Conservation (phyloP, 2,113 vertebrate genomes). For the Camelus dromedarius region DNA sequence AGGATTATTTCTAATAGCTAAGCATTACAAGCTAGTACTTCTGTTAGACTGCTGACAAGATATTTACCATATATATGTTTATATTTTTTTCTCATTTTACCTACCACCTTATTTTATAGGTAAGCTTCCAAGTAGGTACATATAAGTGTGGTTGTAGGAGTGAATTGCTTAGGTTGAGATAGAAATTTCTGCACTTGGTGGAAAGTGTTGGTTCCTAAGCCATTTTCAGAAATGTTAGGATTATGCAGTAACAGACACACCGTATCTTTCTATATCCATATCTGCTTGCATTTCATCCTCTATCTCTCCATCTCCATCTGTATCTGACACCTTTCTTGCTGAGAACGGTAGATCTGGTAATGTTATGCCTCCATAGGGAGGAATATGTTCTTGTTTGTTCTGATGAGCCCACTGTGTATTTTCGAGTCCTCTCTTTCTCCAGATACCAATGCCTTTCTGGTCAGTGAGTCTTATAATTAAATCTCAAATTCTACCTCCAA, state of each 20-base stretch:
- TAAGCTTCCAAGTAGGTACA: background rate
- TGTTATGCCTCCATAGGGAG: background rate
- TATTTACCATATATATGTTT: background rate
- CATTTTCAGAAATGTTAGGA: background rate
- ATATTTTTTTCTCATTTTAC: background rate
- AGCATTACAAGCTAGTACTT: background rate
- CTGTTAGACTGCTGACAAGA: background rate
- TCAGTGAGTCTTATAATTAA: background rate
- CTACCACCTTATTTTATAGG: background rate
- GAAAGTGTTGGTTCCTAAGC: background rate
- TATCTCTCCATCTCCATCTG: background rate
- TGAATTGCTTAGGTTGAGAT: background rate
- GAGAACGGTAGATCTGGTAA: background rate
- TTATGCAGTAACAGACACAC: background rate
- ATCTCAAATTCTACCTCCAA: background rate
- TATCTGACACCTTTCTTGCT: background rate
- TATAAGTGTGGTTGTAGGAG: background rate
- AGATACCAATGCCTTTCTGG: background rate
- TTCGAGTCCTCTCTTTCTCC: background rate
- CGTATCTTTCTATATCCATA: background rate
- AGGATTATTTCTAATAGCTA: conserved; percentile 4
- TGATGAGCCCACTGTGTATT: background rate
- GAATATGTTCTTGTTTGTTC: background rate
- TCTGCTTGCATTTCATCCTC: background rate
- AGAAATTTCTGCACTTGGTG: background rate